A percentile compares a stretch with the other conserved stretches of the same genome.
phyloP scores from a whole-genome alignment of 2,113 vertebrate genomes.

The Anhinga anhinga region DNA sequence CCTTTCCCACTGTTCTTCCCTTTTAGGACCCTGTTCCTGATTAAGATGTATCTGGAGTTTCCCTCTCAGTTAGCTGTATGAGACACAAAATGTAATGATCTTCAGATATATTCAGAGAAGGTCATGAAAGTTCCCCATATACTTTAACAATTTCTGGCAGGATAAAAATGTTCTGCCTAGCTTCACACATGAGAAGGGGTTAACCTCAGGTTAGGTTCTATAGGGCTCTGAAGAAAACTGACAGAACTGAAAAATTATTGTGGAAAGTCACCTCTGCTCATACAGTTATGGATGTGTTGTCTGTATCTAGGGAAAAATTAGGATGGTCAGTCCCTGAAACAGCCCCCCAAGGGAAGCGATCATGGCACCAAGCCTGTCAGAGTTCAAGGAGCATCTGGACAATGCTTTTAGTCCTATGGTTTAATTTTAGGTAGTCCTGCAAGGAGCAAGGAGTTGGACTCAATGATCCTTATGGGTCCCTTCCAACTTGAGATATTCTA shows the following conservation, averaged over 20 bases:
- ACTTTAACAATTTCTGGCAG: neutral
- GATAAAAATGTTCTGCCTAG: neutral
- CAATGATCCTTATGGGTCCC: neutral
- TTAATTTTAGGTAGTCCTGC: neutral
- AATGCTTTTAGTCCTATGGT: neutral
- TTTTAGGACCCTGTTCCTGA: neutral
- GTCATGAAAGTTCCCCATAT: neutral
- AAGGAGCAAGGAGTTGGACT: neutral
- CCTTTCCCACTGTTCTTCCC: neutral
- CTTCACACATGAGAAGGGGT: neutral
- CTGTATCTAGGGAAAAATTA: neutral
- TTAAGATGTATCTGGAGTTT: neutral
- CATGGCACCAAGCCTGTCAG: neutral
- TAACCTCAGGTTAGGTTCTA: neutral
- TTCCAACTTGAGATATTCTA: neutral
- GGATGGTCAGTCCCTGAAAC: accelerated
- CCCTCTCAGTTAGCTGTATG: neutral
- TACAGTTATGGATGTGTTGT: neutral
- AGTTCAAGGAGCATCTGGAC: neutral
- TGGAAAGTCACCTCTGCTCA: neutral
- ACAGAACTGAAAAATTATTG: neutral
- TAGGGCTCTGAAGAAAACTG: neutral
- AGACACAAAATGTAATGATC: neutral
- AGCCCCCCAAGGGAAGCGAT: neutral
- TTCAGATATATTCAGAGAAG: neutral